Evolutionary conservation across 1,140 invertebrate genomes (phyloP), one percentile per base, ranked within the genome.

Genomic region (Pararge aegeria): DNA sequence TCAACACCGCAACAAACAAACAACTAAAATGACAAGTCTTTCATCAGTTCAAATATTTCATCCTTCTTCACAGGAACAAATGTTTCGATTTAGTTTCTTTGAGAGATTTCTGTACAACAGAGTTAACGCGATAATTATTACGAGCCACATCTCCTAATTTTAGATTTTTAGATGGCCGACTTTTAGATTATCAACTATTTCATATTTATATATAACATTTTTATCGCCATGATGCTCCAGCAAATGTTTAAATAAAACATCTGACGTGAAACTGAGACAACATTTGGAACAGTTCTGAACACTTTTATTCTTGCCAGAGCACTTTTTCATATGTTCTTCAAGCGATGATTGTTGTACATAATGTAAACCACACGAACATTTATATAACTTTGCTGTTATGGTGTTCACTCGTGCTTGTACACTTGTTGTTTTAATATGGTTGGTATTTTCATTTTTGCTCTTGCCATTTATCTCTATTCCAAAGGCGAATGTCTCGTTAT

Each of bases 231-330:
- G 82, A 62, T 85, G 80, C 48, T 59, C 55, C 24, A 83, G 38
- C 18, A 85, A 59, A 72, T 85, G 80, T 37, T 65, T 73, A 66
- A 80, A 85, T 50, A 83, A 70, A 55, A 69, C 56, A 57, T 69
- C 68, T 34, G 75, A 64, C 20, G 66, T 73, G 53, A 85, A 85
- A 5, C 57, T 21, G 15, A 85, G 66, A 38, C 70, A 61, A 59
- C 82, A 85, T 58, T 82, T 82, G 3, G 72, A 69, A 60, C 82
- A 85, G 30, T 58, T 65, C 66, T 82, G 77, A 42, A 62, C 46
- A 42, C 10, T 20, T 56, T 51, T 53, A 48, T 38, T 12, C 13
- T 58, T 65, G 42, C 54, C 56, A 38, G 46, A 46, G 34, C 55
- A 61, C n/a, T 48, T 56, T 49, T 61, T 66, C 18, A 61, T 51